phyloP scores from a whole-genome alignment of 2,888 invertebrate genomes.

The Melitaea athalia region DNA sequence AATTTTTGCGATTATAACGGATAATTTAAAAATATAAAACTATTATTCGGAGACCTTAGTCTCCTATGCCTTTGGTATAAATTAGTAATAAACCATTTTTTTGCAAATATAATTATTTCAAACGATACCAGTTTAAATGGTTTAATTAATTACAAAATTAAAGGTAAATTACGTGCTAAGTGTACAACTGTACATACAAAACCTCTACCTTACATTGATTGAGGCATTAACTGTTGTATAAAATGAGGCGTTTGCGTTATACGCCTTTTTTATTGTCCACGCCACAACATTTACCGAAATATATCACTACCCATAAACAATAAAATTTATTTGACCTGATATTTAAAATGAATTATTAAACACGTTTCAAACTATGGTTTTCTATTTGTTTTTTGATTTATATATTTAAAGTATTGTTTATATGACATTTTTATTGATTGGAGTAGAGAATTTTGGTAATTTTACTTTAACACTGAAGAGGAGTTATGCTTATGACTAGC shows the following conservation, averaged over 20 bases:
- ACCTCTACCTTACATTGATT: conserved; percentile 45
- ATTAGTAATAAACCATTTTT: too few relatives aligned
- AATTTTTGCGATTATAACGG: not conserved
- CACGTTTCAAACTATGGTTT: conserved; percentile 19
- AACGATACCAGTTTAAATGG: too few relatives aligned
- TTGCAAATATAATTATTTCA: too few relatives aligned
- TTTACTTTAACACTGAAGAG: too few relatives aligned
- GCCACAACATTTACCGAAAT: conserved; percentile 36
- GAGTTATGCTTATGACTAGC: too few relatives aligned
- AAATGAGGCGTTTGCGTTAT: conserved; percentile 50
- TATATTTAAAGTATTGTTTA: not conserved
- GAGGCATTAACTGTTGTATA: conserved; percentile 53
- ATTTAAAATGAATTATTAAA: conserved; percentile 31
- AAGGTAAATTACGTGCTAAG: conserved; percentile 1
- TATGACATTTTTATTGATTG: conserved; percentile 6
- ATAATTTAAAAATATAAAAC: not conserved
- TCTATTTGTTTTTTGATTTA: conserved; percentile 4
- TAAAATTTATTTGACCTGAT: conserved; percentile 33
- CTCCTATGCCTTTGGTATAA: not conserved
- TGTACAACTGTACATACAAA: conserved; percentile 23
- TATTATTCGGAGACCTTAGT: too few relatives aligned
- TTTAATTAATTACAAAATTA: not conserved
- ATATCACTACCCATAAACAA: conserved; percentile 35
- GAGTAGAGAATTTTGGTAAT: not conserved
- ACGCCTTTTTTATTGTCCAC: conserved; percentile 27